A percentile compares a stretch with the other conserved stretches of the same genome.
Conservation (phyloP, 2,113 vertebrate species). For the Speoplatyrhinus poulsoni region DNA sequence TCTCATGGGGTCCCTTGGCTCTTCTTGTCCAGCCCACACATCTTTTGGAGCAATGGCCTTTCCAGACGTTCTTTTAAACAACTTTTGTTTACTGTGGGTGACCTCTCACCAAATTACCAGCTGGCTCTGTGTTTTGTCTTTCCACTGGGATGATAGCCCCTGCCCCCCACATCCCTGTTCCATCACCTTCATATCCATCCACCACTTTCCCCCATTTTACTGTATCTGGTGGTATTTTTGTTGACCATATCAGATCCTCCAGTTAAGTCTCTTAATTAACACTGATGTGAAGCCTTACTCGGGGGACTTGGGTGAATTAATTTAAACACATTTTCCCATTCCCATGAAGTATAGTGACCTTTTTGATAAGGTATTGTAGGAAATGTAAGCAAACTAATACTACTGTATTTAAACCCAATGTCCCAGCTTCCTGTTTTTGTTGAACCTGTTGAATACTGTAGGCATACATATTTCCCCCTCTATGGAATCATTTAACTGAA, state of each 20-base stretch:
- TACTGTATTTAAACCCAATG: conserved; percentile 29
- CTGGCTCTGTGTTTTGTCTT: conserved; percentile 75
- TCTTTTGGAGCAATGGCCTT: conserved; percentile 73
- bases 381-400: conserved; percentile 28
- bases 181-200: conserved; percentile 40
- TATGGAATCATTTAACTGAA: conserved; percentile 27
- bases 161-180: conserved; percentile 20
- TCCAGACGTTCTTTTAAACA: conserved; percentile 73
- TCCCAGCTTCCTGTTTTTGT: conserved; percentile 54
- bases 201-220: conserved; percentile 21
- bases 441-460: conserved; percentile 15
- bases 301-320: conserved; percentile 12
- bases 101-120: conserved; percentile 80
- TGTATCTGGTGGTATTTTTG: conserved; percentile 20
- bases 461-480: conserved; percentile 19
- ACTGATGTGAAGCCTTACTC: neutral
- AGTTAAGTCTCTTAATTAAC: too few relatives aligned
- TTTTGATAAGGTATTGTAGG: conserved; percentile 25
- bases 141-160: conserved; percentile 53
- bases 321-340: neutral
- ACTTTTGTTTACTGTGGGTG: conserved; percentile 75
- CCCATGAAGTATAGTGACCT: conserved; percentile 14
- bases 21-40: conserved; percentile 50
- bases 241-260: too few relatives aligned
- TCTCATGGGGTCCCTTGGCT: conserved; percentile 59